Evolutionary conservation across 1,140 invertebrate species (phyloP).

Genomic region (Chymomyza costata): DNA sequence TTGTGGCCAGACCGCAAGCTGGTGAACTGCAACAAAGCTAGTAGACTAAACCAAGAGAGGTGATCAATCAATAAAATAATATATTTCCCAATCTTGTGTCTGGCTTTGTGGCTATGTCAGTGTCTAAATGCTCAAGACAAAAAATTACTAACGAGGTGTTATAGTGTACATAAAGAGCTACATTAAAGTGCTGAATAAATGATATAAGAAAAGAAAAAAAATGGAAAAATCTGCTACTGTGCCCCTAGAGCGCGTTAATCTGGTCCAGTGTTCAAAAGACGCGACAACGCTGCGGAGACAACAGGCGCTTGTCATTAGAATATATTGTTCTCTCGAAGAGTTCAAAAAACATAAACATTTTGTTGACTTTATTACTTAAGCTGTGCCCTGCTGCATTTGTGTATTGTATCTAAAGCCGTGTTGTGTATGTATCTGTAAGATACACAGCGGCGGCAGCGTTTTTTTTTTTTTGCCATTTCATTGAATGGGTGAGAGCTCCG

Average conservation of each 20-base stretch:
- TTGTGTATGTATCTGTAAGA: too few relatives aligned
- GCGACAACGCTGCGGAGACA: neutral
- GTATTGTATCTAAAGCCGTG: neutral
- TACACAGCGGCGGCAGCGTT: too few relatives aligned
- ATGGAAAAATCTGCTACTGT: constrained; percentile 31
- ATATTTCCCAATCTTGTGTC: neutral
- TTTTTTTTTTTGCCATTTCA: constrained; percentile 54
- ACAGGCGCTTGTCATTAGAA: constrained; percentile 65
- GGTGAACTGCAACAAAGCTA: too few relatives aligned
- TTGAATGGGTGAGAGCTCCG: constrained; percentile 30
- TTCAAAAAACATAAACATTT: constrained; percentile 9
- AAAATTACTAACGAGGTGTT: constrained; percentile 70
- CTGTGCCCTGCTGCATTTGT: constrained; percentile 28
- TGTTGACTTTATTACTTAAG: constrained; percentile 61
- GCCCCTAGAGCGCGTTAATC: constrained; percentile 47
- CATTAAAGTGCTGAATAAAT: too few relatives aligned
- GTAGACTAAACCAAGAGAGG: too few relatives aligned
- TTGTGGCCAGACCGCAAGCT: too few relatives aligned
- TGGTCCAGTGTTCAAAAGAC: constrained; percentile 47
- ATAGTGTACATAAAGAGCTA: constrained; percentile 60
- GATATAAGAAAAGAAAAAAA: constrained; percentile 14
- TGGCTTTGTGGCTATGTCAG: neutral
- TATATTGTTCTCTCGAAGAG: constrained; percentile 50
- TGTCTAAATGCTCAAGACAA: constrained; percentile 58
- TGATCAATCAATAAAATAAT: constrained; percentile 19